Conservation (phyloP, 1,140 invertebrate species). For the Oryctes rhinoceros region DNA sequence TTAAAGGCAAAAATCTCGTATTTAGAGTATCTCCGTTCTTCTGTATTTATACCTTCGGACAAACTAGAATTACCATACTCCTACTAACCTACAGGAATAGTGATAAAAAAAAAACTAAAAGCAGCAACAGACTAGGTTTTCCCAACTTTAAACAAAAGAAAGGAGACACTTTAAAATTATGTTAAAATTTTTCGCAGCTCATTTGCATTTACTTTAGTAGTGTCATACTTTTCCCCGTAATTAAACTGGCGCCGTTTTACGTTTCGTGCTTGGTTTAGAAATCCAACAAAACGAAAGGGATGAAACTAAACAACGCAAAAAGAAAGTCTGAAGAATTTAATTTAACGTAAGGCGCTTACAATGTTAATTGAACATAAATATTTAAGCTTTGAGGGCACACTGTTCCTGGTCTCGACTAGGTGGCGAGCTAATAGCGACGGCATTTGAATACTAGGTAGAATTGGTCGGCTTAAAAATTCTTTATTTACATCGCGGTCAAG, state of each 20-base stretch:
- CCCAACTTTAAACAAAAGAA: not conserved
- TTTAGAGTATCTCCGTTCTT: not conserved
- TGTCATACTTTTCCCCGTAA: not conserved
- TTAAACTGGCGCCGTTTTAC: not conserved
- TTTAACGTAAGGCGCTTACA: slow-evolving; percentile 5
- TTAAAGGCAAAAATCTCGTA: not conserved
- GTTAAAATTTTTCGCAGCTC: not conserved
- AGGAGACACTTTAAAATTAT: not conserved
- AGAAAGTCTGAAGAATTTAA: not conserved
- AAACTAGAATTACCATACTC: slow-evolving; percentile 5
- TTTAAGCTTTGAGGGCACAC: not conserved
- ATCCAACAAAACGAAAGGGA: not conserved
- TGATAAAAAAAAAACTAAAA: not conserved
- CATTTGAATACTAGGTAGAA: not conserved
- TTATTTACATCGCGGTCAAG: not conserved
- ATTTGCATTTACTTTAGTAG: slow-evolving; percentile 23
- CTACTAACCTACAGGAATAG: not conserved
- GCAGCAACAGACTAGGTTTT: not conserved
- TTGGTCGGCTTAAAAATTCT: not conserved
- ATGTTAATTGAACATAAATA: slow-evolving; percentile 23
- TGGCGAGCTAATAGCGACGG: not conserved
- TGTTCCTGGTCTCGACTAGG: not conserved
- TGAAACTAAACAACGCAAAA: not conserved
- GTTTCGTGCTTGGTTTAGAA: not conserved
- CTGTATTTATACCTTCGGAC: not conserved